These are phyloP conservation scores for Hydrotaea cyrtoneurina DNA, from an alignment of 2,888 invertebrate genomes.

Conservation along the genomic window DNA sequence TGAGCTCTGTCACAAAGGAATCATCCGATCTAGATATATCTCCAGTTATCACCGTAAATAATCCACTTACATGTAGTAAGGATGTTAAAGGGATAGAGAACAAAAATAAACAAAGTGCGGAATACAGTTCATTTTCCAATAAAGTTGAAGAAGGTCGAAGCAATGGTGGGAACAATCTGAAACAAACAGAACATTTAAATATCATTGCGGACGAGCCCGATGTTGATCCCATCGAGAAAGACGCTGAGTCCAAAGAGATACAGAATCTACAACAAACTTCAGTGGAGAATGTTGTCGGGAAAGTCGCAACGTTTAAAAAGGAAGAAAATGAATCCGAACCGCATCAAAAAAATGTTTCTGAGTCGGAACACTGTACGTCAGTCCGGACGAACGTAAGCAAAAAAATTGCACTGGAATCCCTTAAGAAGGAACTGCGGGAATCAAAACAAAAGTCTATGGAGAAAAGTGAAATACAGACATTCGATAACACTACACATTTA, in stretches of 20 bases:
- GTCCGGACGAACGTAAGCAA: background rate
- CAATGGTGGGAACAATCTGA: constrained; percentile 17
- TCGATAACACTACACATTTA: background rate
- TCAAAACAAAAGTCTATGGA: constrained; percentile 52
- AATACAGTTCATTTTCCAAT: background rate
- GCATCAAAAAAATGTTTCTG: background rate
- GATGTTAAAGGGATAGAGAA: background rate
- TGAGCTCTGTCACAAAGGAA: background rate
- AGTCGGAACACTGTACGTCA: background rate
- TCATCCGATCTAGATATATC: background rate
- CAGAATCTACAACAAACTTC: background rate
- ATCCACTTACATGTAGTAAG: background rate
- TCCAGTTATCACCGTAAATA: background rate
- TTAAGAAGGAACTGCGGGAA: constrained; percentile 57
- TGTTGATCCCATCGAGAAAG: background rate
- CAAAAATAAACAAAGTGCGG: background rate
- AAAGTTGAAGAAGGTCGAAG: constrained; percentile 11
- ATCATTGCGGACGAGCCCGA: no score
- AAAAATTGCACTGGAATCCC: constrained; percentile 41
- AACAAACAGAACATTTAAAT: background rate
- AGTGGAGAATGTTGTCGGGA: background rate
- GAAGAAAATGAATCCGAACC: no score
- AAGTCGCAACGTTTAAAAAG: no score
- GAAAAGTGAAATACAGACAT: constrained; percentile 18
- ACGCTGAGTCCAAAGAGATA: background rate